A percentile compares a stretch with the other conserved stretches of the same genome.
phyloP scores from a whole-genome alignment of 2,888 invertebrate species.

The Rosalia funebris region DNA sequence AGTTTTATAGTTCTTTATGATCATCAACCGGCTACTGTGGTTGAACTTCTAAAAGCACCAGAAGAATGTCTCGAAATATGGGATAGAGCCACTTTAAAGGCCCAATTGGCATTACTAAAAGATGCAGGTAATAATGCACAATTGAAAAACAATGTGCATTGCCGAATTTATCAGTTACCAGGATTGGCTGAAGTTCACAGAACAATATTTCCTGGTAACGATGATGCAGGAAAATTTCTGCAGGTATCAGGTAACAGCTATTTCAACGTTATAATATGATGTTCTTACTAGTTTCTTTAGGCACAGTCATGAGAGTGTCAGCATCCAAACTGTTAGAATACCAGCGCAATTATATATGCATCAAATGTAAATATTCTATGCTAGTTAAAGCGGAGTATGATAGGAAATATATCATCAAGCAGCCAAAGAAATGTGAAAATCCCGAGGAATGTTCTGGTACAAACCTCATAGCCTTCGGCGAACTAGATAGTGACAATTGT shows the following conservation, averaged over 20 bases:
- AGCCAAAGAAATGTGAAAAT: conserved; percentile 68
- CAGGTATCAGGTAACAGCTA: conserved; percentile 72
- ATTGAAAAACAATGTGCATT: conserved; percentile 72
- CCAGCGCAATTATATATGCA: conserved; percentile 78
- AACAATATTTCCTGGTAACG: conserved; percentile 74
- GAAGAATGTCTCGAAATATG: conserved; percentile 71
- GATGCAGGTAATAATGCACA: conserved; percentile 59
- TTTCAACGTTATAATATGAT: not conserved
- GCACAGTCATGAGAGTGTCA: conserved; percentile 82
- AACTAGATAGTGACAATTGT: conserved; percentile 72
- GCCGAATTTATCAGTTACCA: conserved; percentile 74
- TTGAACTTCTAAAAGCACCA: conserved; percentile 74
- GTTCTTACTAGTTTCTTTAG: conserved; percentile 60
- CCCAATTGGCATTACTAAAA: conserved; percentile 68
- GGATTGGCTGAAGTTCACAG: conserved; percentile 75
- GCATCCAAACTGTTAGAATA: conserved; percentile 81
- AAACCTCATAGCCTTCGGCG: conserved; percentile 67
- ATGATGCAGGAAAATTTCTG: conserved; percentile 77
- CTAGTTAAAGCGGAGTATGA: conserved; percentile 76
- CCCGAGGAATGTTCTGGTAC: conserved; percentile 69
- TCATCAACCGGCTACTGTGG: conserved; percentile 73
- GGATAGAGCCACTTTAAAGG: conserved; percentile 71
- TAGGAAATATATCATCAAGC: conserved; percentile 58
- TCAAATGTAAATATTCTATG: conserved; percentile 78
- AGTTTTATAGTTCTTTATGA: conserved; percentile 79